Evolutionary conservation across 2,113 vertebrate genomes (phyloP).

Genomic region (Callithrix jacchus): DNA sequence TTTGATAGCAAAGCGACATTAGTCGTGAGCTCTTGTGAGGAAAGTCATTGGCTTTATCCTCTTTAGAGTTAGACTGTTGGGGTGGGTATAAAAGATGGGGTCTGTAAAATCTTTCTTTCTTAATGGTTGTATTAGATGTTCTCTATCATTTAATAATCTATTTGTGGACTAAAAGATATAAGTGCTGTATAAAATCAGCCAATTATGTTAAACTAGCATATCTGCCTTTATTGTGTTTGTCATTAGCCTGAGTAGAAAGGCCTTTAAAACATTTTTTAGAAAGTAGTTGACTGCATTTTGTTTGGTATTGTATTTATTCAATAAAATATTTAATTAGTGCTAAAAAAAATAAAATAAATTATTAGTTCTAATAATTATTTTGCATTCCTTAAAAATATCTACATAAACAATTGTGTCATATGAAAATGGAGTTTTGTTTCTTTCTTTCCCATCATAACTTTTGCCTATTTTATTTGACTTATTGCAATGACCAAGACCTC

Average conservation of each 20-base stretch:
- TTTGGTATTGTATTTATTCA: too few species aligned
- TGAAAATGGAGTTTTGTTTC: not conserved
- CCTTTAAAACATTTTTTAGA: too few species aligned
- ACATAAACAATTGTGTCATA: not conserved
- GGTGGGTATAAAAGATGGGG: too few species aligned
- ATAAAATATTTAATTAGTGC: too few species aligned
- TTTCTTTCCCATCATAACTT: not conserved
- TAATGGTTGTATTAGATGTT: slow-evolving; percentile 96
- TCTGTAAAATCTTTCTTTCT: too few species aligned
- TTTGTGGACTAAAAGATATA: slow-evolving; percentile 99
- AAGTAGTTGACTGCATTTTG: too few species aligned
- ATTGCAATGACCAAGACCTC: not conserved
- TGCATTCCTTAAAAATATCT: not conserved
- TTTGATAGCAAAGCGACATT: too few species aligned
- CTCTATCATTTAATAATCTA: slow-evolving; percentile 99
- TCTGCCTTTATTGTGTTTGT: slow-evolving; percentile 91
- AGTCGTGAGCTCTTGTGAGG: too few species aligned
- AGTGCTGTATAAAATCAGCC: slow-evolving; percentile 99
- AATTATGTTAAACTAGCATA: slow-evolving; percentile 99
- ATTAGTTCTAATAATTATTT: not conserved
- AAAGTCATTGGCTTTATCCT: too few species aligned
- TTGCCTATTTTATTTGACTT: not conserved
- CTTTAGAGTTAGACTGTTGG: too few species aligned
- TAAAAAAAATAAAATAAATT: too few species aligned
- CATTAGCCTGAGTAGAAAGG: slow-evolving; percentile 86